Evolutionary conservation across 2,113 vertebrate genomes (phyloP).

Genomic region (Centropus unirufus): DNA sequence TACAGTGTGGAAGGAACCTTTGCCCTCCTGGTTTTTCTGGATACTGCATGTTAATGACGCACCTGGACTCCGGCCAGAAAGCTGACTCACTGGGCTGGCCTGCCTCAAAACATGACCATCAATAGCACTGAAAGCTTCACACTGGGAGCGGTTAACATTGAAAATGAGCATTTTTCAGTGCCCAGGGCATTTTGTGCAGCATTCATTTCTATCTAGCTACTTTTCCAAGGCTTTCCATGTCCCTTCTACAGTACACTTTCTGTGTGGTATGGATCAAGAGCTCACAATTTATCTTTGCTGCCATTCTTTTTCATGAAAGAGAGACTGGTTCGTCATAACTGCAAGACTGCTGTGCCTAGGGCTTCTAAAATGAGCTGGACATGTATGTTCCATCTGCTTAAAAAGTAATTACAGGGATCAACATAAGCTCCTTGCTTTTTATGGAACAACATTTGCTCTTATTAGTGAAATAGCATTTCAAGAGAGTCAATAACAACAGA

Average conservation of each 20-base stretch:
- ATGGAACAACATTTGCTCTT: slow-evolving; percentile 16
- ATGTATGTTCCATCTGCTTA: slow-evolving; percentile 17
- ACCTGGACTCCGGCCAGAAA: not conserved
- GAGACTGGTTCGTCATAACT: not conserved
- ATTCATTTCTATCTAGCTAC: not conserved
- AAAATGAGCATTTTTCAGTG: not conserved
- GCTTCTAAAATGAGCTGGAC: slow-evolving; percentile 3
- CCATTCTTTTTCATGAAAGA: not conserved
- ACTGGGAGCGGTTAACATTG: not conserved
- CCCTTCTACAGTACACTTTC: not conserved
- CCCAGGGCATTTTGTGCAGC: not conserved
- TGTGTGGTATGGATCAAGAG: not conserved
- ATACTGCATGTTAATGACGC: not conserved
- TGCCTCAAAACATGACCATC: not conserved
- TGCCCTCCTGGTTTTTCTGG: not conserved
- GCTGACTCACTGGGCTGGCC: not conserved
- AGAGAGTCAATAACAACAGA: not conserved
- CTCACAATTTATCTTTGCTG: not conserved
- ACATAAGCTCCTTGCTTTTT: slow-evolving; percentile 36
- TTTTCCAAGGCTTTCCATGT: not conserved
- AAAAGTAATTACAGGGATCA: slow-evolving; percentile 39
- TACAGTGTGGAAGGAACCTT: not conserved
- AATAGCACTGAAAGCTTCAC: not conserved
- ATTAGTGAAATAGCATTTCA: not conserved
- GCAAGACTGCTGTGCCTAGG: not conserved